phyloP scores from a whole-genome alignment of 2,113 vertebrate genomes.

The Stegostoma tigrinum region DNA sequence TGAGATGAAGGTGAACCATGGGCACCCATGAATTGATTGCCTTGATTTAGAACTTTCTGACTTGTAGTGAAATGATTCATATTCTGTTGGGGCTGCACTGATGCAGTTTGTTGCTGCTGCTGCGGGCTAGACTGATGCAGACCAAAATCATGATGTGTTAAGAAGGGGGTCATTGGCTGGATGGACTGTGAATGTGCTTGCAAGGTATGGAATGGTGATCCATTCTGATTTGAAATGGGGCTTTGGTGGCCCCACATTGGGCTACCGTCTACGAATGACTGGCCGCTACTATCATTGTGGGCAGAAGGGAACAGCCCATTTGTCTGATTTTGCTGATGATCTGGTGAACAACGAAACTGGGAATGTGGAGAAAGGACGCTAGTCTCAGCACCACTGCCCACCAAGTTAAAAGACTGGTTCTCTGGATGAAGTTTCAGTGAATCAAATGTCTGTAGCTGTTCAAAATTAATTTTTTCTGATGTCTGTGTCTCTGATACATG shows the following conservation, averaged over 20 bases:
- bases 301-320: conserved; percentile 84
- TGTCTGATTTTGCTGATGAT: conserved; percentile 71
- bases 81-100: conserved; percentile 56
- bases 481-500: conserved; percentile 69
- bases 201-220: conserved; percentile 69
- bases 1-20: conserved; percentile 51
- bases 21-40: conserved; percentile 75
- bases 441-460: conserved; percentile 74
- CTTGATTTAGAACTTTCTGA: conserved; percentile 59
- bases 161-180: conserved; percentile 72
- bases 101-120: conserved; percentile 62
- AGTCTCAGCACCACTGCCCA: conserved; percentile 50
- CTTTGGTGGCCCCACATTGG: conserved; percentile 94
- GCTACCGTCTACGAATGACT: conserved; percentile 61
- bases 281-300: conserved; percentile 6
- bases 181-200: conserved; percentile 75
- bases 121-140: conserved; percentile 72
- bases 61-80: conserved; percentile 60
- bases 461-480: conserved; percentile 72
- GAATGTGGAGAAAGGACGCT: conserved; percentile 72
- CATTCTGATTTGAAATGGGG: conserved; percentile 64
- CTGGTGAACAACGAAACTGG: conserved; percentile 72
- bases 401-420: conserved; percentile 68
- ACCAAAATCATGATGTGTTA: conserved; percentile 75
- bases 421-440: conserved; percentile 74